Evolutionary conservation across 92 coral and sea anemone species (phyloP).

Genomic region (Porites lobata): DNA sequence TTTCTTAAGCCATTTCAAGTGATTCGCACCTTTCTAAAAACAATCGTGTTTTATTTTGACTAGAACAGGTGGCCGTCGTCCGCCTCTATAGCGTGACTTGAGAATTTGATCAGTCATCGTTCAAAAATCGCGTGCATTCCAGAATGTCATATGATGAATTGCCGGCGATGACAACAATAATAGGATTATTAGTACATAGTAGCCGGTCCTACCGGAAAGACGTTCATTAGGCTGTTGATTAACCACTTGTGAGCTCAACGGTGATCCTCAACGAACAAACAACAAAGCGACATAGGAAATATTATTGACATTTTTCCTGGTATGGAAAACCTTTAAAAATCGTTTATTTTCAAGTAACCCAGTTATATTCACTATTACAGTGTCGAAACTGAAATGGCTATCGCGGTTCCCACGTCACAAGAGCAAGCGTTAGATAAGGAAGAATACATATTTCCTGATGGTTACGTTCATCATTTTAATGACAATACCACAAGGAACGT

Average conservation of each 20-base stretch:
- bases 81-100: conserved; percentile 17
- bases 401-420: not conserved
- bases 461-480: not conserved
- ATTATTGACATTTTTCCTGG: no score
- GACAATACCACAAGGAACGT: not conserved
- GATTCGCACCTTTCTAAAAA: not conserved
- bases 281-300: not conserved
- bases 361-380: not conserved
- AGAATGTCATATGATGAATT: conserved; percentile 1
- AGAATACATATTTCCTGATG: not conserved
- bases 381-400: not conserved
- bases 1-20: no score
- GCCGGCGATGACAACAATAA: conserved; percentile 10
- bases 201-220: not conserved
- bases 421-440: not conserved
- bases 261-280: not conserved
- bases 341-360: not conserved
- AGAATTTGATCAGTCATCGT: not conserved
- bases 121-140: conserved; percentile 6
- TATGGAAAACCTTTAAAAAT: not conserved
- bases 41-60: not conserved
- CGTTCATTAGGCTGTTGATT: conserved; percentile 9
- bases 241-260: conserved; percentile 1
- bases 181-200: conserved; percentile 7
- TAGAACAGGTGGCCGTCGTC: conserved; percentile 14